Evolutionary conservation across 2,888 invertebrate genomes (phyloP).

Genomic region (Linnaemya tessellans): DNA sequence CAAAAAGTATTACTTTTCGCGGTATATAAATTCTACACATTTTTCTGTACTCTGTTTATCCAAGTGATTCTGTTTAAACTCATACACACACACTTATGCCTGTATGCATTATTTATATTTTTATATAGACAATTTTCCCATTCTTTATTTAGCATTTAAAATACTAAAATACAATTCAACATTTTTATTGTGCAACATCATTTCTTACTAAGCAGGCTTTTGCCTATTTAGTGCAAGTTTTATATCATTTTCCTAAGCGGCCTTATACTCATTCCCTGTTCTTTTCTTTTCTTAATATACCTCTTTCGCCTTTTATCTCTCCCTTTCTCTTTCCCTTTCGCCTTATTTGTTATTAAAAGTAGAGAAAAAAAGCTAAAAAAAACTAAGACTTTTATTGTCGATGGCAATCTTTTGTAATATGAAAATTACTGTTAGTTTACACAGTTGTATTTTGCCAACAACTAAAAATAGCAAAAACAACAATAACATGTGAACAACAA

Average conservation of each 20-base stretch:
- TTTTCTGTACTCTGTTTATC: not conserved
- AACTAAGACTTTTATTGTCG: slow-evolving; percentile 53
- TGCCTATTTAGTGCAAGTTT: not conserved
- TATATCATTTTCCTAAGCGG: too few relatives aligned
- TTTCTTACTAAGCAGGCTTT: slow-evolving; percentile 21
- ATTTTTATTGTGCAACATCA: slow-evolving; percentile 9
- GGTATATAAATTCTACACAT: too few relatives aligned
- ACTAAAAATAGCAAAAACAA: slow-evolving; percentile 15
- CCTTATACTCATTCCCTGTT: too few relatives aligned
- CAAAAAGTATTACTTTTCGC: too few relatives aligned
- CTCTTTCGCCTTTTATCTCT: not conserved
- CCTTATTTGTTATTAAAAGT: not conserved
- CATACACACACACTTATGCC: not conserved
- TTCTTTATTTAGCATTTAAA: slow-evolving; percentile 28
- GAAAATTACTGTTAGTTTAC: slow-evolving; percentile 61
- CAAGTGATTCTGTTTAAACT: not conserved
- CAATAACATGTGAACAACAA: slow-evolving; percentile 1
- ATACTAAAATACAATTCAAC: slow-evolving; percentile 21
- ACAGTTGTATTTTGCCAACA: slow-evolving; percentile 54
- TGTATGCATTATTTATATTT: too few relatives aligned
- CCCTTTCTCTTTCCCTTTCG: not conserved
- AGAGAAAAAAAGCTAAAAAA: slow-evolving; percentile 11
- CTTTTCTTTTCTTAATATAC: not conserved
- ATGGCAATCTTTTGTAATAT: slow-evolving; percentile 58
- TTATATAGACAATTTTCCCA: slow-evolving; percentile 3